Conservation (phyloP, 2,888 invertebrate genomes). For the Synanthedon andrenaeformis region DNA sequence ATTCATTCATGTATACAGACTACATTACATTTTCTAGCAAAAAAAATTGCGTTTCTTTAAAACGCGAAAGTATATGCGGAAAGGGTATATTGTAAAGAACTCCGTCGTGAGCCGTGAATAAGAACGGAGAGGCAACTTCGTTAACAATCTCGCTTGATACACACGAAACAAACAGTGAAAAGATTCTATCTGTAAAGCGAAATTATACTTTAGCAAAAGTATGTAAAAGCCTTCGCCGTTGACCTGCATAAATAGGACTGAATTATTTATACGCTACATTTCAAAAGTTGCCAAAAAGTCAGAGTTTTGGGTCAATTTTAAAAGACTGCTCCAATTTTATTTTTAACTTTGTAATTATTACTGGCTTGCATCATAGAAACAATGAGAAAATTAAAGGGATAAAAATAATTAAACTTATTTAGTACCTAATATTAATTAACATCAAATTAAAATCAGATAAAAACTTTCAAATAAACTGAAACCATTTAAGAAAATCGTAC, state of each 20-base stretch:
- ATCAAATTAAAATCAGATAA: no score
- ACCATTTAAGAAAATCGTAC: no score
- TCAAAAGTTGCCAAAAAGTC: background rate
- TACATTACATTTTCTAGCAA: no score
- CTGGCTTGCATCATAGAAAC: no score
- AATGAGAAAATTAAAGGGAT: no score
- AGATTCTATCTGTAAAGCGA: background rate
- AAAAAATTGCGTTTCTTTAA: background rate
- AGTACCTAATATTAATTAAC: no score
- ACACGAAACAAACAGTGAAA: background rate
- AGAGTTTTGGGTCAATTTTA: background rate
- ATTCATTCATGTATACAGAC: no score
- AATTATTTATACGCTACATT: background rate
- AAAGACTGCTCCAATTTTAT: background rate
- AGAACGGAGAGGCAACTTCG: background rate
- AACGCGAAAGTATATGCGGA: background rate
- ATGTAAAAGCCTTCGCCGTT: background rate
- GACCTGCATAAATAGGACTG: background rate
- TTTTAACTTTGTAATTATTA: no score
- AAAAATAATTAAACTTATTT: no score
- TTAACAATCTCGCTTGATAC: background rate
- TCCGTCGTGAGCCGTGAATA: slow-evolving; percentile 1
- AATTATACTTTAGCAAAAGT: background rate
- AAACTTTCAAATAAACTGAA: no score
- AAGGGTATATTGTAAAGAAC: background rate